These are phyloP conservation scores for Pteria penguin DNA, from an alignment of 2,888 invertebrate species.

Conservation along the genomic window DNA sequence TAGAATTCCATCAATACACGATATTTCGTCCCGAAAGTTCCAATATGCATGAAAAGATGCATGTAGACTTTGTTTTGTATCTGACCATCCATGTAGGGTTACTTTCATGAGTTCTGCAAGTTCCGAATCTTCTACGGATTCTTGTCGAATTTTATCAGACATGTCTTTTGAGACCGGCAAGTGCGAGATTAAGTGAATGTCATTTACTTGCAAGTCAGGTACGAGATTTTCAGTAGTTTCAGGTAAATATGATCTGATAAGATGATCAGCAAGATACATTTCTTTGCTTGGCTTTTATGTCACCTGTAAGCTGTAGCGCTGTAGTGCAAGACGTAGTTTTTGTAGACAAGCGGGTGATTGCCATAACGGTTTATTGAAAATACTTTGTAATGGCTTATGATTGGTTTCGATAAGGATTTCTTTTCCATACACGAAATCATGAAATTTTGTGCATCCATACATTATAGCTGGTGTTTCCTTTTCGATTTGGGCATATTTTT, in stretches of 20 bases:
- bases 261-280: slow-evolving; percentile 28
- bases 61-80: neutral
- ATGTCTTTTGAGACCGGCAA: neutral
- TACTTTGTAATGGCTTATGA: too few species aligned
- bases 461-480: slow-evolving; percentile 35
- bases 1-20: slow-evolving; percentile 26
- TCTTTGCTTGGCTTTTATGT: slow-evolving; percentile 36
- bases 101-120: slow-evolving; percentile 2
- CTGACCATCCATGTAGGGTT: neutral
- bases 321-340: slow-evolving; percentile 29
- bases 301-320: slow-evolving; percentile 38
- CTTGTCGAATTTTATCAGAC: neutral
- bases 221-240: slow-evolving; percentile 24
- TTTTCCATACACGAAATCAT: too few species aligned
- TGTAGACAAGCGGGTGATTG: slow-evolving; percentile 38
- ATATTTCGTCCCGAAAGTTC: slow-evolving; percentile 28
- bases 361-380: slow-evolving; percentile 30
- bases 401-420: too few species aligned
- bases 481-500: slow-evolving; percentile 41
- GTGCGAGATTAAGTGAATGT: slow-evolving; percentile 11
- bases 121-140: neutral
- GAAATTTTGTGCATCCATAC: slow-evolving; percentile 36
- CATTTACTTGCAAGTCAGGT: slow-evolving; percentile 25
- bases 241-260: slow-evolving; percentile 25
- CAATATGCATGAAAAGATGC: slow-evolving; percentile 6